Base-by-base conservation (phyloP, 2,113 vertebrate genomes). In the Ochotona princeps region DNA sequence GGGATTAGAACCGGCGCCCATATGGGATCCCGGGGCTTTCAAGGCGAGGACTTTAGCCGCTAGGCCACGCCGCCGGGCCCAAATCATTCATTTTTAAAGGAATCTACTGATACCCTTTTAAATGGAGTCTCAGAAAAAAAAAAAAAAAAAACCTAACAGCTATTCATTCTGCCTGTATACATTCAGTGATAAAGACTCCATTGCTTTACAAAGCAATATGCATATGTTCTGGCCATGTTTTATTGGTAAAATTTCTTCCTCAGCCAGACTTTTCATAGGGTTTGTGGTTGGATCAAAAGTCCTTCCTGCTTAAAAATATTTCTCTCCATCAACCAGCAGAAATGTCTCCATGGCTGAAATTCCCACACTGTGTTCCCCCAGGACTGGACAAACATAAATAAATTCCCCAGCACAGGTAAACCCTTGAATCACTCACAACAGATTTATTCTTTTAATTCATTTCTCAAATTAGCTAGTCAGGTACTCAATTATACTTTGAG, bases 251-350 rank as follows among this genome's bases (percentile, higher is more conserved):
- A 78, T 51, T 44, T 84, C 69, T 85, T 93, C 79, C 32, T 75
- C 65, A 47, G 82, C 35, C 92, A 95, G 14, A 65, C 54, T 85
- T 90, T 69, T 93, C 38, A 74, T 51, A 65, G 44, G 61, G 15
- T 61, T 88, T 93, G 73, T 90, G 30, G 69, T 90, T 47, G 90
- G 30, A 49, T 60, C 38, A 76, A 60, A 92, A 84, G 1, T 44
- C 67, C 32, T 86, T 79, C 38, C 73, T 76, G 83, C 83, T 95
- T 87, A 83, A 94, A 93, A 95, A 78, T 80, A 80, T 74, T 66
- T 73, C 79, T 96, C n/a, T 80, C 79, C 75, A 67, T 81, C 54
- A 89, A 89, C 75, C 54, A 89, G 80, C 54, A 93, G 83, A 92
- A 92, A 80, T 89, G 67, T 49, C 91, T 88, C n/a, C 38, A 57